Percentiles rank a stretch among this genome's conserved stretches.
These are phyloP conservation scores for Drosophila neonasuta DNA, from an alignment of 2,888 invertebrate species.

Conservation along the genomic window DNA sequence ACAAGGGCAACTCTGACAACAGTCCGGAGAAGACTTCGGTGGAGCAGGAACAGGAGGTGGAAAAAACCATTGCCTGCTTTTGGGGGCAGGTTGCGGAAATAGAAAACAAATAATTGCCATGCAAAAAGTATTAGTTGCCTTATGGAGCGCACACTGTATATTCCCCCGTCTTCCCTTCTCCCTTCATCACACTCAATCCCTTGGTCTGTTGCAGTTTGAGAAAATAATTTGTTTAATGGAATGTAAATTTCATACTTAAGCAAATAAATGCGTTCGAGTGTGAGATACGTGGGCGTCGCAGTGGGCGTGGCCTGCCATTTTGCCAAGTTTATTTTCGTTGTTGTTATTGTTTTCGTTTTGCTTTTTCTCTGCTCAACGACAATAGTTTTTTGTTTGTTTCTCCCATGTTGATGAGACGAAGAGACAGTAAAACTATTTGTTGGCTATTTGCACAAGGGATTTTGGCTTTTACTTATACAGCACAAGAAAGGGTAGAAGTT, in stretches of 20 bases:
- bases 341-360: conserved; percentile 19
- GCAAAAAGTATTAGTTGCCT: conserved; percentile 73
- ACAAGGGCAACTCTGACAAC: conserved; percentile 14
- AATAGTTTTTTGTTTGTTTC: conserved; percentile 48
- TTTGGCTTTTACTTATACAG: conserved; percentile 17
- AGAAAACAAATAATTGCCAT: conserved; percentile 77
- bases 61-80: conserved; percentile 9
- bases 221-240: conserved; percentile 79
- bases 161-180: not conserved
- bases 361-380: conserved; percentile 10
- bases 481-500: not conserved
- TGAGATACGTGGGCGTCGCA: conserved; percentile 52
- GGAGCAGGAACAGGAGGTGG: not conserved
- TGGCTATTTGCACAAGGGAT: conserved; percentile 56
- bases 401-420: conserved; percentile 33
- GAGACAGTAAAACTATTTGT: conserved; percentile 51
- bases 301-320: conserved; percentile 34
- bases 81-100: conserved; percentile 38
- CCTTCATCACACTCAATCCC: not conserved
- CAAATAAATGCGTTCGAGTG: conserved; percentile 69
- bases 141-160: conserved; percentile 35
- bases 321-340: conserved; percentile 36
- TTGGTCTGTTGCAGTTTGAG: conserved; percentile 47
- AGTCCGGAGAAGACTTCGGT: not conserved
- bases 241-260: conserved; percentile 77